Evolutionary conservation across 2,888 invertebrate species (phyloP).

Genomic region (Spodoptera littoralis): DNA sequence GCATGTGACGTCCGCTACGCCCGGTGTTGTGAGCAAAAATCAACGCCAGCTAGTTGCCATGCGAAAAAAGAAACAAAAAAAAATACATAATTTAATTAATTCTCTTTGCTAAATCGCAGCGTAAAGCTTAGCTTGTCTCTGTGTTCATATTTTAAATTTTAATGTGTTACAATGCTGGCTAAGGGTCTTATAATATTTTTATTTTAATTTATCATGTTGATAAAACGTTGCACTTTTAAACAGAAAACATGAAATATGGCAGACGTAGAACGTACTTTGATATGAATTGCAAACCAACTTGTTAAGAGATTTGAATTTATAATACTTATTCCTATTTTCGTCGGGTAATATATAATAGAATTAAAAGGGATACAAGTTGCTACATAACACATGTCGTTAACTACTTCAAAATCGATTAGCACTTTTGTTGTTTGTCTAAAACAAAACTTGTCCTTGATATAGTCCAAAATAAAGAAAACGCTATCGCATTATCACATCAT

Average conservation of each 20-base stretch:
- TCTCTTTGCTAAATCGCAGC: slow-evolving; percentile 55
- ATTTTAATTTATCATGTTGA: slow-evolving; percentile 12
- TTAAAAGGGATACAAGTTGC: too few species aligned
- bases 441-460: too few species aligned
- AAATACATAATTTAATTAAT: slow-evolving; percentile 49
- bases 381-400: too few species aligned
- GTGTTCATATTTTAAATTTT: slow-evolving; percentile 54
- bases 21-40: slow-evolving; percentile 63
- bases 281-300: too few species aligned
- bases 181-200: slow-evolving; percentile 15
- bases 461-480: too few species aligned
- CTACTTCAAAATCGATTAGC: too few species aligned
- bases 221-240: slow-evolving; percentile 7
- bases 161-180: slow-evolving; percentile 44
- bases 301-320: too few species aligned
- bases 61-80: slow-evolving; percentile 40
- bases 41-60: slow-evolving; percentile 50
- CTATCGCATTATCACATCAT: neutral
- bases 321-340: too few species aligned
- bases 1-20: slow-evolving; percentile 72
- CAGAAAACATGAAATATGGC: slow-evolving; percentile 1
- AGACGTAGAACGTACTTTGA: too few species aligned
- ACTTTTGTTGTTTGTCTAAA: too few species aligned
- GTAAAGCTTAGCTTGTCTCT: slow-evolving; percentile 51
- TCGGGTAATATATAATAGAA: too few species aligned